These are phyloP conservation scores for Drosophila subobscura DNA, from an alignment of 1,140 invertebrate genomes.

Conservation along the genomic window DNA sequence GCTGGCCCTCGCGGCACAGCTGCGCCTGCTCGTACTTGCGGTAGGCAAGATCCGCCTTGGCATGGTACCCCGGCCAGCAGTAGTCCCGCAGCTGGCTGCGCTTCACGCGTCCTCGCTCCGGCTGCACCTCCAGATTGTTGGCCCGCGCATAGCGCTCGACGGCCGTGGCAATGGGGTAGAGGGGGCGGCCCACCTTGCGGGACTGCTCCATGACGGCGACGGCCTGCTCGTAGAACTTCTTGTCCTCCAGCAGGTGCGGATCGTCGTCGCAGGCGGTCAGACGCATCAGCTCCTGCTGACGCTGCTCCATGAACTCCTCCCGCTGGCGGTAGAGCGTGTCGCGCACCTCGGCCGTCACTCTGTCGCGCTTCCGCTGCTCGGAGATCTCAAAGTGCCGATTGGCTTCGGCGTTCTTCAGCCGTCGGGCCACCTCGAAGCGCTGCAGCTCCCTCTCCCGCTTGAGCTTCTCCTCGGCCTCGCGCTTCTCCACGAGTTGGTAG, in stretches of 20 bases:
- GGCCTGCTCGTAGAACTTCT: constrained; percentile 52
- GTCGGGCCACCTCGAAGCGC: constrained; percentile 54
- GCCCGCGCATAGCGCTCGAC: constrained; percentile 38
- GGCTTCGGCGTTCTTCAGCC: constrained; percentile 42
- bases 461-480: background rate
- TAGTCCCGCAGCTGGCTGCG: constrained; percentile 40
- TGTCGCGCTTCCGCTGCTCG: constrained; percentile 11
- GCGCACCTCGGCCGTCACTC: constrained; percentile 19
- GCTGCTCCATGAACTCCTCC: constrained; percentile 41
- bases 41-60: constrained; percentile 61
- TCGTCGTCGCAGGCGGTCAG: constrained; percentile 50
- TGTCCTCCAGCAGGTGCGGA: constrained; percentile 53
- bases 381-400: constrained; percentile 28
- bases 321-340: constrained; percentile 31
- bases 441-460: constrained; percentile 30
- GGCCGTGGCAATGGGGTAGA: constrained; percentile 49
- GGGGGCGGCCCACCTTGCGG: constrained; percentile 42
- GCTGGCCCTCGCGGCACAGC: constrained; percentile 35
- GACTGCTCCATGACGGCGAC: constrained; percentile 42
- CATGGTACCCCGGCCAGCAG: constrained; percentile 61
- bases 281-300: constrained; percentile 43
- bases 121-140: constrained; percentile 51
- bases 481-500: constrained; percentile 32
- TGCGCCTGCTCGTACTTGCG: constrained; percentile 63
- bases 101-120: constrained; percentile 28